Percentiles rank a stretch among this genome's conserved stretches.
Conservation (phyloP, 2,797 vertebrate species). For the Myotis planiceps region DNA sequence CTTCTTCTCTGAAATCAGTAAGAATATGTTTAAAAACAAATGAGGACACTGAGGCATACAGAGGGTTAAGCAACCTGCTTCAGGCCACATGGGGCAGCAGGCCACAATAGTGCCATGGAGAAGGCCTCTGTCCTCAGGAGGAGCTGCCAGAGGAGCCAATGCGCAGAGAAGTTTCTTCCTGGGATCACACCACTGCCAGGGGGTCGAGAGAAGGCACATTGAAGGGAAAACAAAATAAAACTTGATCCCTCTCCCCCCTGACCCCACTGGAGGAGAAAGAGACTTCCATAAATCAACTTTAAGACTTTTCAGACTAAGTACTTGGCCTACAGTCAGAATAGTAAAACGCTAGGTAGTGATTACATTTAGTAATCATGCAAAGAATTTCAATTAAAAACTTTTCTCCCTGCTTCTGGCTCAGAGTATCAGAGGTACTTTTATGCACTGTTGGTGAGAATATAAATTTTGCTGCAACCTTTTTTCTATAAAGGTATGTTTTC, state of each 20-base stretch:
- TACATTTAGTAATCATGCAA: not conserved
- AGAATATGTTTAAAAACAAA: not conserved
- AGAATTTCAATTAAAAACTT: slow-evolving; percentile 7
- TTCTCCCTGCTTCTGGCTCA: not conserved
- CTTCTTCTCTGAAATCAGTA: too few species aligned
- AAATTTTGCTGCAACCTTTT: not conserved
- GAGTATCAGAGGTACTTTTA: not conserved
- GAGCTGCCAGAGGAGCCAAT: not conserved
- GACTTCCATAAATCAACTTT: not conserved
- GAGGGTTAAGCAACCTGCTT: not conserved
- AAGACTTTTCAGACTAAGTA: not conserved
- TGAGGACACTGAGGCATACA: not conserved
- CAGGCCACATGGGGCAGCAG: not conserved
- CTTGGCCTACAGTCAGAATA: not conserved
- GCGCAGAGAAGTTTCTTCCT: not conserved
- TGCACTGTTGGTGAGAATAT: not conserved
- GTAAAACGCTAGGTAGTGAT: not conserved
- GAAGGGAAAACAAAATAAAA: not conserved
- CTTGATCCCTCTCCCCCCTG: not conserved
- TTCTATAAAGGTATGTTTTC: not conserved
- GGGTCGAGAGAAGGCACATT: not conserved
- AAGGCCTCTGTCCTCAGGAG: not conserved
- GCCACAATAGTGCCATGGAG: not conserved
- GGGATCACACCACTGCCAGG: not conserved
- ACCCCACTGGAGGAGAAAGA: not conserved